A percentile compares a stretch with the other conserved stretches of the same genome.
phyloP scores from a whole-genome alignment of 2,797 vertebrate genomes.

The Pristis pectinata region DNA sequence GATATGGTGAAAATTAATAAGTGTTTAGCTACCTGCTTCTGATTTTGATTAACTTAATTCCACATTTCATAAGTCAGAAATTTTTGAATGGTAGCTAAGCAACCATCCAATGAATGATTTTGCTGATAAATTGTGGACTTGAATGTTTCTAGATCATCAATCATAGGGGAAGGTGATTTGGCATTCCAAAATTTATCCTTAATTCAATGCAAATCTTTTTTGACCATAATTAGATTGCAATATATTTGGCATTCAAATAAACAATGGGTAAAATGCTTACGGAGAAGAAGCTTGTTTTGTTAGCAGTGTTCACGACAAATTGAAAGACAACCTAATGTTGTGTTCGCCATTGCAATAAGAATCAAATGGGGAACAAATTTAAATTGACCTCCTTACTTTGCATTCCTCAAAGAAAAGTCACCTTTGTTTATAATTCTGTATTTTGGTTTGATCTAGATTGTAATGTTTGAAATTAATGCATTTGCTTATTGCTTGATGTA shows the following conservation, averaged over 20 bases:
- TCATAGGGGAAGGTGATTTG: background rate
- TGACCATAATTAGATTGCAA: background rate
- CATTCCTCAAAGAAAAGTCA: background rate
- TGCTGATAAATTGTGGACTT: background rate
- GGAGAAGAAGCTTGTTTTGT: background rate
- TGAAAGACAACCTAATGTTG: background rate
- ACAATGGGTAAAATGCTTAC: background rate
- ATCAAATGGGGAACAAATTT: background rate
- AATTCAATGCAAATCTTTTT: background rate
- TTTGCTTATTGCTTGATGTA: conserved; percentile 27
- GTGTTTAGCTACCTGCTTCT: background rate
- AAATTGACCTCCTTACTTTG: background rate
- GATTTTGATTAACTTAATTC: background rate
- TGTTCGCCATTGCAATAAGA: background rate
- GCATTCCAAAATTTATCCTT: background rate
- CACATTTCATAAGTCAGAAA: background rate
- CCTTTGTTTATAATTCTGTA: background rate
- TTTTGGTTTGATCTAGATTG: background rate
- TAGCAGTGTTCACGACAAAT: background rate
- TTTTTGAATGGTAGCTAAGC: background rate
- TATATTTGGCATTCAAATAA: background rate
- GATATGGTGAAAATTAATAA: background rate
- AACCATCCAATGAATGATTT: background rate
- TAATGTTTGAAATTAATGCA: conserved; percentile 19
- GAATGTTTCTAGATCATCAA: background rate